A percentile compares a stretch with the other conserved stretches of the same genome.
Evolutionary conservation across 2,888 invertebrate genomes (phyloP).

Genomic region (Pasiphila rectangulata): DNA sequence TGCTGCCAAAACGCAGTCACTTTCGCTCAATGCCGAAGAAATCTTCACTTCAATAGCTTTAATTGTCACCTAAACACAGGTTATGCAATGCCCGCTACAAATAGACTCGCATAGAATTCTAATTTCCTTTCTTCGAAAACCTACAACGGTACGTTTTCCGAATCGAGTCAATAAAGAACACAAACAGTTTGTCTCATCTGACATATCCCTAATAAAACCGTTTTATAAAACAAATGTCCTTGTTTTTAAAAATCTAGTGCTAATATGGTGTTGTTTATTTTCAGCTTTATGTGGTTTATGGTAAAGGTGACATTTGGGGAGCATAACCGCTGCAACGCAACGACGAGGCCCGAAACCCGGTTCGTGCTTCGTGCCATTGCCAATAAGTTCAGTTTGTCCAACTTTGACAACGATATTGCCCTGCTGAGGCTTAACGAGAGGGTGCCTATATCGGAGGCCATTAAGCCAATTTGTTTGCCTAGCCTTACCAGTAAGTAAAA

Average conservation of each 20-base stretch:
- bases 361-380: slow-evolving; percentile 88
- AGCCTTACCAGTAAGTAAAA: slow-evolving; percentile 72
- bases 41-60: slow-evolving; percentile 46
- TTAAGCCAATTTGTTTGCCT: slow-evolving; percentile 92
- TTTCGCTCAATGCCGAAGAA: slow-evolving; percentile 63
- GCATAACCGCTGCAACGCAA: slow-evolving; percentile 90
- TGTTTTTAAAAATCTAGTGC: slow-evolving; percentile 25
- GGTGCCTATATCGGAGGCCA: slow-evolving; percentile 88
- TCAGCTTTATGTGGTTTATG: slow-evolving; percentile 95
- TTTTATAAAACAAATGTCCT: not conserved
- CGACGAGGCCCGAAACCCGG: slow-evolving; percentile 86
- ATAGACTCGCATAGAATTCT: slow-evolving; percentile 24
- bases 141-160: not conserved
- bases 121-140: slow-evolving; percentile 8
- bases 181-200: too few relatives aligned
- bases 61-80: slow-evolving; percentile 28
- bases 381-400: slow-evolving; percentile 90
- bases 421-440: slow-evolving; percentile 89
- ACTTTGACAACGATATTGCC: slow-evolving; percentile 94
- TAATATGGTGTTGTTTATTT: slow-evolving; percentile 38
- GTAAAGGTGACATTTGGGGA: slow-evolving; percentile 94
- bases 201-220: too few relatives aligned
- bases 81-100: slow-evolving; percentile 27
- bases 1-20: slow-evolving; percentile 60
- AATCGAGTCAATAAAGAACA: not conserved